Conservation (phyloP, 2,113 vertebrate genomes). For the Rostratula benghalensis region DNA sequence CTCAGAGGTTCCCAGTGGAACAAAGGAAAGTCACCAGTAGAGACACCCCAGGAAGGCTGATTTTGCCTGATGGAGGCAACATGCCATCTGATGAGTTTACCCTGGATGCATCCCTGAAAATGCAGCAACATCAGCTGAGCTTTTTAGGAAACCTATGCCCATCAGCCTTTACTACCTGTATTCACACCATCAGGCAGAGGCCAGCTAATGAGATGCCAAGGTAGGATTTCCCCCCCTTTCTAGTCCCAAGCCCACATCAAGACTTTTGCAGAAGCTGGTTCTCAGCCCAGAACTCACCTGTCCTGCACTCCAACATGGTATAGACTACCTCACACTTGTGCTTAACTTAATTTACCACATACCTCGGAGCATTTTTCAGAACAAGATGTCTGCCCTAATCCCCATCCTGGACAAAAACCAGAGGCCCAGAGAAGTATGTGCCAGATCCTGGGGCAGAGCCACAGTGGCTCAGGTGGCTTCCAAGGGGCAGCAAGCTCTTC, state of each 20-base stretch:
- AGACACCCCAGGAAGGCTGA: background rate
- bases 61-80: background rate
- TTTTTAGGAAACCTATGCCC: background rate
- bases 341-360: background rate
- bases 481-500: background rate
- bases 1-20: background rate
- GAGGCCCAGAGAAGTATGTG: fast-evolving
- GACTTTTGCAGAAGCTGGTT: background rate
- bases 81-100: background rate
- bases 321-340: background rate
- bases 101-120: background rate
- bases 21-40: background rate
- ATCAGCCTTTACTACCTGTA: background rate
- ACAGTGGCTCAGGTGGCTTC: background rate
- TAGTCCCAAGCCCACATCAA: background rate
- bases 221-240: background rate
- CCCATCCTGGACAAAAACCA: background rate
- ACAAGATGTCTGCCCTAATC: background rate
- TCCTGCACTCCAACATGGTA: background rate
- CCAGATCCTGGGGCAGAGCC: background rate
- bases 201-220: background rate
- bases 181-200: background rate
- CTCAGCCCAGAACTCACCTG: background rate
- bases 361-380: background rate
- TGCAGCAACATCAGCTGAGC: background rate